These are phyloP conservation scores for Sparus aurata DNA, from an alignment of 2,797 vertebrate species.

Conservation along the genomic window DNA sequence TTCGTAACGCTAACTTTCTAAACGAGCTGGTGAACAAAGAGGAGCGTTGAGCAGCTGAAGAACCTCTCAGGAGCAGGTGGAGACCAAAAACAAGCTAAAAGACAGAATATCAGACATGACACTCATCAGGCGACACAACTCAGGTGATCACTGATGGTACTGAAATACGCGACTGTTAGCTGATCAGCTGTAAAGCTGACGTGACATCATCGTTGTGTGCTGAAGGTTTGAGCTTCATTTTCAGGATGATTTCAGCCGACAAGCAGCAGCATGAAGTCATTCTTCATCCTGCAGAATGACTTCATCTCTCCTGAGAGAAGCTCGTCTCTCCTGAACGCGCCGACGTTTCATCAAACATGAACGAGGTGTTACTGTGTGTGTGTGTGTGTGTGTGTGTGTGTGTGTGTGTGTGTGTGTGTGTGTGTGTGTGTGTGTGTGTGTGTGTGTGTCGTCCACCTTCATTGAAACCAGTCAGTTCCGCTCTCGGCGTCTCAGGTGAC, in stretches of 20 bases:
- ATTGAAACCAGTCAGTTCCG: conserved; percentile 15
- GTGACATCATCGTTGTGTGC: background rate
- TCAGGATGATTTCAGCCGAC: background rate
- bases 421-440: background rate
- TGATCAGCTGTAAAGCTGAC: background rate
- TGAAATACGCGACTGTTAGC: too few relatives aligned
- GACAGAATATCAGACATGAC: too few relatives aligned
- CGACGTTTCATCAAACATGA: background rate
- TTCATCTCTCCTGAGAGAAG: background rate
- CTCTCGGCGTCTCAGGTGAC: conserved; percentile 19
- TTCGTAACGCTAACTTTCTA: too few relatives aligned
- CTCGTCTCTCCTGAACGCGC: background rate
- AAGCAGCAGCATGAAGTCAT: background rate
- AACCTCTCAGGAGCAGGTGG: too few relatives aligned
- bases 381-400: background rate
- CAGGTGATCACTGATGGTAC: too few relatives aligned
- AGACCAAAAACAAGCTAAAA: too few relatives aligned
- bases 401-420: background rate
- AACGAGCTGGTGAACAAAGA: too few relatives aligned
- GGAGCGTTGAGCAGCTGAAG: too few relatives aligned
- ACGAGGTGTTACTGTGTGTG: background rate
- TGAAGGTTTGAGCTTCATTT: background rate
- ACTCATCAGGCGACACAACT: too few relatives aligned
- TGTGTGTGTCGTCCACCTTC: background rate
- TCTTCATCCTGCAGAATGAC: background rate